These are phyloP conservation scores for Carassius carassius DNA, from an alignment of 2,113 vertebrate genomes.

Conservation along the genomic window DNA sequence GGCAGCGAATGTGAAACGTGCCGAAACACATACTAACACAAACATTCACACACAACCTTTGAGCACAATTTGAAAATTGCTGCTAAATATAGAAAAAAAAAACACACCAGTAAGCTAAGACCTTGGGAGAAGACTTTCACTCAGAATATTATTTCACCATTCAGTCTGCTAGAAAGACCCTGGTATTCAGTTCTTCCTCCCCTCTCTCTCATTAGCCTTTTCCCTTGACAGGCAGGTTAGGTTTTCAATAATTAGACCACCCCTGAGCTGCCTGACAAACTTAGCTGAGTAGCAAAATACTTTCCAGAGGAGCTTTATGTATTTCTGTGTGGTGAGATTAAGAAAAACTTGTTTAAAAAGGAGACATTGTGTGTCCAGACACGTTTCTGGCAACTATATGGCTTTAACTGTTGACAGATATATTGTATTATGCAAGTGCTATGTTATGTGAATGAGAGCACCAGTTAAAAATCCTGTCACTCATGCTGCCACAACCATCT, in stretches of 20 bases:
- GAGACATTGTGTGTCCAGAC: background rate
- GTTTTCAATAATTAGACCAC: background rate
- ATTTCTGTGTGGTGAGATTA: background rate
- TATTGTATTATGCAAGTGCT: slow-evolving; percentile 22
- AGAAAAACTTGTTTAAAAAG: background rate
- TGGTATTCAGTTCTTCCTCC: slow-evolving; percentile 3
- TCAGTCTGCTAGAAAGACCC: slow-evolving; percentile 15
- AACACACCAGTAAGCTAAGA: slow-evolving; percentile 25
- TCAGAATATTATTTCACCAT: slow-evolving; percentile 23
- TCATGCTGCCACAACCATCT: slow-evolving; percentile 20
- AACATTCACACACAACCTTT: slow-evolving; percentile 29
- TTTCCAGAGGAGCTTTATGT: background rate
- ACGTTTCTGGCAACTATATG: background rate
- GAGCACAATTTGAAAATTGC: slow-evolving; percentile 43
- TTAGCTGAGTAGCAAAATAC: background rate
- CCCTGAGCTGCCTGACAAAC: background rate
- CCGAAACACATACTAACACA: background rate
- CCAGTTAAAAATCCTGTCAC: slow-evolving; percentile 10
- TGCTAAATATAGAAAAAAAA: slow-evolving; percentile 45
- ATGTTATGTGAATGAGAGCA: background rate
- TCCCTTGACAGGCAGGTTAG: slow-evolving; percentile 8
- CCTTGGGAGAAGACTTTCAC: slow-evolving; percentile 24
- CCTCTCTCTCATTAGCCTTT: background rate
- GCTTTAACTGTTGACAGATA: slow-evolving; percentile 4
- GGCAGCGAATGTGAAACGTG: slow-evolving; percentile 33